These are phyloP conservation scores for Ariolimax columbianus DNA, from an alignment of 2,888 invertebrate species.

Conservation along the genomic window DNA sequence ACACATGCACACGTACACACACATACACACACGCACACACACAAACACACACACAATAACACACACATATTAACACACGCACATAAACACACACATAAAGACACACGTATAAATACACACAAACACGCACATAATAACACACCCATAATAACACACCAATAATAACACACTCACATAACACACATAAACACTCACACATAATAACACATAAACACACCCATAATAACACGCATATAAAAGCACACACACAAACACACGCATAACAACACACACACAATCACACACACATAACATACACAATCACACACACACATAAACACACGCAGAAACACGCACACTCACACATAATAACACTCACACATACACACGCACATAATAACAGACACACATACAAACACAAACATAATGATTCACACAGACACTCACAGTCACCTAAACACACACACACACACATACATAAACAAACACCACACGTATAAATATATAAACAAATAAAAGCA, in stretches of 20 bases:
- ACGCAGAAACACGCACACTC: not conserved
- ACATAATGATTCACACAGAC: not conserved
- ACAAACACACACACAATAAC: not conserved
- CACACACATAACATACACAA: not conserved
- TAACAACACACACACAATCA: not conserved
- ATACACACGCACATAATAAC: not conserved
- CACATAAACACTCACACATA: not conserved
- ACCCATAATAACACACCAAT: not conserved
- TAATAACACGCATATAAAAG: not conserved
- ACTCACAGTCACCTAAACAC: not conserved
- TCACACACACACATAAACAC: not conserved
- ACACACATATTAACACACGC: not conserved
- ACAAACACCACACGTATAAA: no score
- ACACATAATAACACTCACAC: not conserved
- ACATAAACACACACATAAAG: not conserved
- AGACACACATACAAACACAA: not conserved
- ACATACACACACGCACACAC: not conserved
- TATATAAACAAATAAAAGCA: no score
- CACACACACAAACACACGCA: not conserved
- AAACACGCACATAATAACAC: not conserved
- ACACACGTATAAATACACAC: not conserved
- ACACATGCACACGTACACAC: not conserved
- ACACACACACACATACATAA: not conserved
- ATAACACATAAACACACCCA: no score
- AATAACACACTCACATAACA: not conserved